A percentile compares a stretch with the other conserved stretches of the same genome.
Evolutionary conservation across 2,113 vertebrate species (phyloP).

Genomic region (Mionectes macconnelli): DNA sequence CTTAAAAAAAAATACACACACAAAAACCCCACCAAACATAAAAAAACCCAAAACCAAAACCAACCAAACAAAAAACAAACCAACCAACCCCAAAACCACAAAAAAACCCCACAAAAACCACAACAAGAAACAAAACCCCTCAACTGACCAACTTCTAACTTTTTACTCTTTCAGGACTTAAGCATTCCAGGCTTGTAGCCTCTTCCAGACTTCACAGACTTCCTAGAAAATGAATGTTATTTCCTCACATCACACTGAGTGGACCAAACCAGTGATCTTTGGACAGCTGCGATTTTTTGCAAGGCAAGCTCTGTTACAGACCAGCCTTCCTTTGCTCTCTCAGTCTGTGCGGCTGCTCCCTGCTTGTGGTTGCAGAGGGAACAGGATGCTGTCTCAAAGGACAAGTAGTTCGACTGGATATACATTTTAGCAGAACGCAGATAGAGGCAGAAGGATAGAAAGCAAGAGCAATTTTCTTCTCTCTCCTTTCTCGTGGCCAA

Average conservation of each 20-base stretch:
- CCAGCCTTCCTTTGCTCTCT: accelerated
- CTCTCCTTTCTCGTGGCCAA: background rate
- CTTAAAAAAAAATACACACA: background rate
- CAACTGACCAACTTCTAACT: background rate
- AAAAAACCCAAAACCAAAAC: too few species aligned
- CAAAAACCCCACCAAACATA: too few species aligned
- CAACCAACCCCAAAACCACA: too few species aligned
- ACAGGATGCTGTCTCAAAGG: background rate
- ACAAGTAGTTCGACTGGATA: accelerated
- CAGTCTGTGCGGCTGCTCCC: background rate
- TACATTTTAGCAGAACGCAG: accelerated
- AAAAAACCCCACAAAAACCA: too few species aligned
- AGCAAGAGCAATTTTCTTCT: background rate
- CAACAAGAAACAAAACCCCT: too few species aligned
- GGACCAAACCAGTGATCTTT: background rate
- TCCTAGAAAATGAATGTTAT: background rate
- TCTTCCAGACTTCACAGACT: background rate
- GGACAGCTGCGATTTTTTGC: background rate
- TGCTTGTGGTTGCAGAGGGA: background rate
- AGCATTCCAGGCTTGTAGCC: background rate
- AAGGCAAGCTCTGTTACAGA: background rate
- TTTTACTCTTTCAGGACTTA: background rate
- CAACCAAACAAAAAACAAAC: too few species aligned
- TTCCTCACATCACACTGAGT: accelerated
- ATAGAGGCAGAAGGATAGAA: background rate